Evolutionary conservation across 2,797 vertebrate genomes (phyloP).

Genomic region (Eidolon dupreanum): DNA sequence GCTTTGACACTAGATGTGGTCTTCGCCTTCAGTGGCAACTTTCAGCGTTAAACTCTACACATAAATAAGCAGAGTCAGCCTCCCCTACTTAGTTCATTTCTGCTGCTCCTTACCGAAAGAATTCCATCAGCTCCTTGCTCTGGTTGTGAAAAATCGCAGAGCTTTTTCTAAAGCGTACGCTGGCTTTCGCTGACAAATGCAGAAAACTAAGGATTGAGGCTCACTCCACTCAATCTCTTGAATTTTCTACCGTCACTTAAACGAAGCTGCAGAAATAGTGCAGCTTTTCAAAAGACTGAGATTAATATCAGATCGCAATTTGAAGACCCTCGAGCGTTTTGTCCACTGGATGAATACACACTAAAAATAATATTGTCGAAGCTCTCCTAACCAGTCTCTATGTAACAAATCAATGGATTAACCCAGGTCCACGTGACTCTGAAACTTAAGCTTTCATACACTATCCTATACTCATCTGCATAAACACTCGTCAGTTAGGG

Average conservation of each 20-base stretch:
- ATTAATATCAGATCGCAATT: background rate
- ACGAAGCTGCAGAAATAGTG: slow-evolving; percentile 2
- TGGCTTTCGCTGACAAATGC: slow-evolving; percentile 75
- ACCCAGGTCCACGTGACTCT: background rate
- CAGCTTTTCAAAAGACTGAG: background rate
- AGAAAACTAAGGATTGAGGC: slow-evolving; percentile 64
- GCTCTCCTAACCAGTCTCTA: background rate
- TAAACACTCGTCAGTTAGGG: background rate
- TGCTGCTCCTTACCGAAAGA: background rate
- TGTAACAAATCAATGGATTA: background rate
- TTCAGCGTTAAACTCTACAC: slow-evolving; percentile 66
- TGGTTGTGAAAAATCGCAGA: slow-evolving; percentile 61
- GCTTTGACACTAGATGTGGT: slow-evolving; percentile 69
- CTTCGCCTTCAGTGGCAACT: slow-evolving; percentile 71
- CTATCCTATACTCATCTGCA: background rate
- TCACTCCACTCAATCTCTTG: slow-evolving; percentile 43
- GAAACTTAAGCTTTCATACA: background rate
- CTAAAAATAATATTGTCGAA: background rate
- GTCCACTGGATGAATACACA: background rate
- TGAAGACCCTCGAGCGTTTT: background rate
- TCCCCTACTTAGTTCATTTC: slow-evolving; percentile 32
- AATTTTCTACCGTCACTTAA: slow-evolving; percentile 71
- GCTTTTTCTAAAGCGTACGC: slow-evolving; percentile 66
- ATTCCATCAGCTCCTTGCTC: slow-evolving; percentile 64
- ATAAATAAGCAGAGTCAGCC: slow-evolving; percentile 65